phyloP scores from a whole-genome alignment of 2,113 vertebrate species.

The Poecilia latipinna region DNA sequence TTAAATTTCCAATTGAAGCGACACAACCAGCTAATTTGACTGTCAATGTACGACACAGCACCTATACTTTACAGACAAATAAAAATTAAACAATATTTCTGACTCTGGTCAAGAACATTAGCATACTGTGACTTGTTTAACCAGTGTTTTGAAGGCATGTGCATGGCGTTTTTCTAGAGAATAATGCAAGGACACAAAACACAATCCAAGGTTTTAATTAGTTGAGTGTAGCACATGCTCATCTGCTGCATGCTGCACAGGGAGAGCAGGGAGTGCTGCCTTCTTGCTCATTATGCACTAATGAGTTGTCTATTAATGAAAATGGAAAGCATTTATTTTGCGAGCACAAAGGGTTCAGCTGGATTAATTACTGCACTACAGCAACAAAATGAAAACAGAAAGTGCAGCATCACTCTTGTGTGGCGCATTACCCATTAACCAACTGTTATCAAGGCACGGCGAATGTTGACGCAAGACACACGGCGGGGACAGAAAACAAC shows the following conservation, averaged over 20 bases:
- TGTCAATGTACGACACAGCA: not conserved
- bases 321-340: conserved; percentile 86
- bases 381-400: conserved; percentile 78
- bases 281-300: conserved; percentile 80
- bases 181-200: conserved; percentile 36
- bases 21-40: not conserved
- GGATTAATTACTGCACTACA: conserved; percentile 84
- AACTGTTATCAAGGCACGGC: conserved; percentile 73
- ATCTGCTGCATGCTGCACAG: conserved; percentile 49
- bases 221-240: conserved; percentile 61
- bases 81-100: not conserved
- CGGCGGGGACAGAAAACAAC: conserved; percentile 21
- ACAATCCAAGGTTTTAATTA: conserved; percentile 71
- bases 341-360: conserved; percentile 79
- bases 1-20: not conserved
- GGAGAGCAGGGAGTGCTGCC: conserved; percentile 63
- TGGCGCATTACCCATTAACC: conserved; percentile 77
- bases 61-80: not conserved
- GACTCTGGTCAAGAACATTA: conserved; percentile 23
- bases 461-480: conserved; percentile 42
- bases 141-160: conserved; percentile 33
- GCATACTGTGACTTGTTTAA: conserved; percentile 46
- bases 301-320: conserved; percentile 87
- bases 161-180: conserved; percentile 29
- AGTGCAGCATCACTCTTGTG: conserved; percentile 75